Conservation (phyloP, 2,888 invertebrate genomes). For the Drosophila kanekoi region DNA sequence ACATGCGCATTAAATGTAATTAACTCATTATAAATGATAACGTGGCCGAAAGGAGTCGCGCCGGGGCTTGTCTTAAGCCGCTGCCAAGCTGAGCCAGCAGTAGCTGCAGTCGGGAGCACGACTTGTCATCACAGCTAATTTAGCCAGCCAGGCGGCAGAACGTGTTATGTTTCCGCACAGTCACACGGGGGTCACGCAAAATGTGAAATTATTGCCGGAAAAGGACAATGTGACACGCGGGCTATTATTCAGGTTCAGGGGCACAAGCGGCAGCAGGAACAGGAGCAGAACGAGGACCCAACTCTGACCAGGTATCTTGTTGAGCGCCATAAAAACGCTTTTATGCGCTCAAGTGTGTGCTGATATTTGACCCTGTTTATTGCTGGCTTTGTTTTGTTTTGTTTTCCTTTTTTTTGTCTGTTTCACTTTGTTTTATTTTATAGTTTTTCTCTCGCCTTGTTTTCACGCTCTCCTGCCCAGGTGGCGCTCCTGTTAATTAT, state of each 20-base stretch:
- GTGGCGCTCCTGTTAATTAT: constrained; percentile 64
- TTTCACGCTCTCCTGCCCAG: constrained; percentile 52
- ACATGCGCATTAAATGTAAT: constrained; percentile 81
- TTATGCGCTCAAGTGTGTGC: constrained; percentile 67
- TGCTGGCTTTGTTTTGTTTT: constrained; percentile 19
- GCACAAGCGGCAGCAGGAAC: neutral
- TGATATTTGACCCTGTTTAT: constrained; percentile 52
- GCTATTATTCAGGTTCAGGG: constrained; percentile 60
- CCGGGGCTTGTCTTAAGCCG: constrained; percentile 62
- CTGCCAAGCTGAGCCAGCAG: constrained; percentile 31
- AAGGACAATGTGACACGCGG: constrained; percentile 71
- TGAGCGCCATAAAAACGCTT: constrained; percentile 57
- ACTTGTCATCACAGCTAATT: constrained; percentile 74
- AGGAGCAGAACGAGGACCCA: neutral
- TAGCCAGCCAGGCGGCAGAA: constrained; percentile 45
- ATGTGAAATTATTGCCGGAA: constrained; percentile 76
- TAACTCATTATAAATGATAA: constrained; percentile 82
- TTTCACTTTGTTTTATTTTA: constrained; percentile 66
- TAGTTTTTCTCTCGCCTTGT: constrained; percentile 71
- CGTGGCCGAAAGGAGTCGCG: constrained; percentile 65
- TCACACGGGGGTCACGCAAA: constrained; percentile 61
- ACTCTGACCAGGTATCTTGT: constrained; percentile 35
- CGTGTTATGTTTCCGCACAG: constrained; percentile 62
- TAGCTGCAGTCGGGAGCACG: constrained; percentile 17
- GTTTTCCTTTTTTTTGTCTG: constrained; percentile 2